A percentile compares a stretch with the other conserved stretches of the same genome.
These are phyloP conservation scores for Dolomedes plantarius DNA, from an alignment of 2,888 invertebrate species.

Conservation along the genomic window DNA sequence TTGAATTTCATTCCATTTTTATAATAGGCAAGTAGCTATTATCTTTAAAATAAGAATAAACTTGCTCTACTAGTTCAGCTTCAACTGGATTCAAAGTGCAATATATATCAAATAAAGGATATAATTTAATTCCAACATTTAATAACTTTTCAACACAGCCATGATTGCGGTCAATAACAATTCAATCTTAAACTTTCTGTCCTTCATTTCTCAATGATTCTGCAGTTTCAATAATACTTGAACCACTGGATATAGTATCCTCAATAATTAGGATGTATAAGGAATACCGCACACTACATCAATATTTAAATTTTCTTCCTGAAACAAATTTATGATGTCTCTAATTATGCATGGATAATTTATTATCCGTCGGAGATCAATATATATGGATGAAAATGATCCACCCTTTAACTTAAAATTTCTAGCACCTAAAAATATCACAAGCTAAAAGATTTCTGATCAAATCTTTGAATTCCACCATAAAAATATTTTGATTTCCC, in stretches of 20 bases:
- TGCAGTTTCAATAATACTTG: conserved; percentile 94
- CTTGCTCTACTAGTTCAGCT: background rate
- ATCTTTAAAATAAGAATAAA: conserved; percentile 21
- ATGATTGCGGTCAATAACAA: conserved; percentile 93
- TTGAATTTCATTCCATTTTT: no score
- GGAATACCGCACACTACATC: conserved; percentile 95
- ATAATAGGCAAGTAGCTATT: conserved; percentile 39
- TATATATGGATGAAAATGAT: no score
- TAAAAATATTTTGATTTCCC: no score
- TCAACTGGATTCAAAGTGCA: background rate
- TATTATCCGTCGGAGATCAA: conserved; percentile 95
- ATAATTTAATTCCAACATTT: no score
- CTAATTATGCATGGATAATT: no score
- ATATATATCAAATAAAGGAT: conserved; percentile 74
- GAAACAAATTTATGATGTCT: no score
- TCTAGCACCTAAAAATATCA: no score
- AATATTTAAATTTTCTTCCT: conserved; percentile 46
- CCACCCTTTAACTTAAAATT: no score
- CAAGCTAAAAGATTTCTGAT: conserved; percentile 27
- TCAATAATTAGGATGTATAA: conserved; percentile 96
- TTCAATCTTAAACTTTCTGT: conserved; percentile 83
- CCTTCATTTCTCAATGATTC: conserved; percentile 80
- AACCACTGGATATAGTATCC: conserved; percentile 91
- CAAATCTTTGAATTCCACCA: no score
- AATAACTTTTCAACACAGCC: no score